Conservation (phyloP, 1,140 invertebrate genomes). For the Drosophila bipectinata region DNA sequence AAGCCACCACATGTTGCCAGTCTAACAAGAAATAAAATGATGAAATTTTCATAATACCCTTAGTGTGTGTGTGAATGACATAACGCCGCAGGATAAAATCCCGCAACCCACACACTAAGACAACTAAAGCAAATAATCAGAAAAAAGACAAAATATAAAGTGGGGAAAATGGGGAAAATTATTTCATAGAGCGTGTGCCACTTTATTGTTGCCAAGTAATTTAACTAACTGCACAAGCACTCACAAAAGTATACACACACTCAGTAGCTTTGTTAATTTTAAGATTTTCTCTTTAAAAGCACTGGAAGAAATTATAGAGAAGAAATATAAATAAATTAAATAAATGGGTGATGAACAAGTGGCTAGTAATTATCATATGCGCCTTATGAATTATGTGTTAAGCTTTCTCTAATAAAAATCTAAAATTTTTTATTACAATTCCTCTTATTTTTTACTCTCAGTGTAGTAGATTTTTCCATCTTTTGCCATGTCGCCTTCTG, state of each 20-base stretch:
- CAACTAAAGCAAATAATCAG: slow-evolving; percentile 11
- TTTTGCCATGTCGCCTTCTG: slow-evolving; percentile 19
- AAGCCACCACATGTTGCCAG: slow-evolving; percentile 28
- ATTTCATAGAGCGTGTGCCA: slow-evolving; percentile 70
- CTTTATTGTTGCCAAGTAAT: slow-evolving; percentile 82
- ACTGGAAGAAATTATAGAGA: background rate
- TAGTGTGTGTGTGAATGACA: slow-evolving; percentile 53
- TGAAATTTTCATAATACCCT: slow-evolving; percentile 74
- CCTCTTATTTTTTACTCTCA: background rate
- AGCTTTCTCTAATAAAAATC: no score
- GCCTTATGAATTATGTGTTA: no score
- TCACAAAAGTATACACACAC: slow-evolving; percentile 24
- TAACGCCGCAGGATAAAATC: slow-evolving; percentile 54
- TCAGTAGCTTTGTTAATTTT: slow-evolving; percentile 45
- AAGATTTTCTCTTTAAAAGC: slow-evolving; percentile 26
- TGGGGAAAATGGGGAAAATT: slow-evolving; percentile 41
- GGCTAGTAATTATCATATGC: no score
- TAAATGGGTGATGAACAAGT: no score
- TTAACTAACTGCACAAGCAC: slow-evolving; percentile 65
- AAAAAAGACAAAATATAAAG: slow-evolving; percentile 4
- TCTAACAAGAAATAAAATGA: slow-evolving; percentile 55
- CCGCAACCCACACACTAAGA: slow-evolving; percentile 20
- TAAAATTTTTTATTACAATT: background rate
- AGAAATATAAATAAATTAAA: background rate
- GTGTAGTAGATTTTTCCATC: slow-evolving; percentile 19